A percentile compares a stretch with the other conserved stretches of the same genome.
These are phyloP conservation scores for Eulemur coronatus DNA, from an alignment of 2,797 vertebrate species.

Conservation along the genomic window DNA sequence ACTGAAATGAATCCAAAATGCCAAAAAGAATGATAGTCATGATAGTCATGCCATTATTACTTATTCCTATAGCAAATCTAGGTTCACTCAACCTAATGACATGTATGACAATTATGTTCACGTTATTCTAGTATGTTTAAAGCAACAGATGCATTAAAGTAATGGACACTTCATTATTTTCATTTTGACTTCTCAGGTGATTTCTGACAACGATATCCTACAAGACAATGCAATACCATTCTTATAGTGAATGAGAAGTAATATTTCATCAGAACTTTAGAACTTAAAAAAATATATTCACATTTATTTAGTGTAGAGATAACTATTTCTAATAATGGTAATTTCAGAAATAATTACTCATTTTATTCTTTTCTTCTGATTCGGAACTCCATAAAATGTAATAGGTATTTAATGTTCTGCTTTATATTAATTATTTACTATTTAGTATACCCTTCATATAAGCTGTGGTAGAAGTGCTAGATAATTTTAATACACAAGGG, in stretches of 20 bases:
- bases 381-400: not conserved
- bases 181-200: not conserved
- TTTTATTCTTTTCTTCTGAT: not conserved
- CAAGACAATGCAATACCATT: not conserved
- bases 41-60: too few species aligned
- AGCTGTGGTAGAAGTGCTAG: not conserved
- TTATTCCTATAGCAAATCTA: not conserved
- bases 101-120: not conserved
- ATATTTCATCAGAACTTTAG: not conserved
- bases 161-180: not conserved
- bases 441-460: not conserved
- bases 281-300: not conserved
- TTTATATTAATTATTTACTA: not conserved
- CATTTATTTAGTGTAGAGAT: not conserved
- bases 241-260: not conserved
- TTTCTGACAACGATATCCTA: not conserved
- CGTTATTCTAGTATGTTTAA: not conserved
- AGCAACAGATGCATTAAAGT: not conserved
- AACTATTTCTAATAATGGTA: not conserved
- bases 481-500: not conserved
- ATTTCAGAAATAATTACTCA: not conserved
- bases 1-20: not conserved
- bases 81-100: not conserved
- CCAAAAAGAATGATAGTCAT: not conserved
- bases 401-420: not conserved